phyloP scores from a whole-genome alignment of 92 coral and sea anemone species.

The Zoanthus solanderi region DNA sequence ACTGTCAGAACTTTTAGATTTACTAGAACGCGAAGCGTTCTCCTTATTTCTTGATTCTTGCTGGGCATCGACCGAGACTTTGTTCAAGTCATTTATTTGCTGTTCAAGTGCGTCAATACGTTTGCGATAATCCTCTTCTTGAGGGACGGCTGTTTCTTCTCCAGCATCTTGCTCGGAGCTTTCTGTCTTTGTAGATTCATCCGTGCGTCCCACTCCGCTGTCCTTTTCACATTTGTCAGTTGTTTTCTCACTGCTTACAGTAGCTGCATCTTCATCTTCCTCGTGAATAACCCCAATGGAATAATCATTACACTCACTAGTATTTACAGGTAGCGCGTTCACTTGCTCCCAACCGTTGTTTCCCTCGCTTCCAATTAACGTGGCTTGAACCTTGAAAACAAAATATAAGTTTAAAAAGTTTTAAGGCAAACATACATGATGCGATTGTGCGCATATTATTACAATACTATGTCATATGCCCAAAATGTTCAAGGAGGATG shows the following conservation, averaged over 20 bases:
- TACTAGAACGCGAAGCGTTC: slow-evolving; percentile 52
- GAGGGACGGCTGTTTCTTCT: slow-evolving; percentile 71
- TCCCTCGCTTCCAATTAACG: slow-evolving; percentile 92
- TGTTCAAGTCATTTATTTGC: slow-evolving; percentile 57
- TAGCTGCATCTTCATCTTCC: slow-evolving; percentile 91
- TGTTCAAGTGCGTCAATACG: slow-evolving; percentile 59
- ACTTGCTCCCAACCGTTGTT: slow-evolving; percentile 79
- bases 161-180: slow-evolving; percentile 92
- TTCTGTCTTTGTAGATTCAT: slow-evolving; percentile 92
- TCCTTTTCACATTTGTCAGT: slow-evolving; percentile 97
- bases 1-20: slow-evolving; percentile 61
- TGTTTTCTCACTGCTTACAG: slow-evolving; percentile 76
- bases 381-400: slow-evolving; percentile 84
- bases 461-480: too few relatives aligned
- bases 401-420: not conserved
- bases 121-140: slow-evolving; percentile 60
- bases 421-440: not conserved
- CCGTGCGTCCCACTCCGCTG: slow-evolving; percentile 95
- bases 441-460: not conserved
- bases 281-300: slow-evolving; percentile 93
- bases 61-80: slow-evolving; percentile 38
- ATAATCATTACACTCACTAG: slow-evolving; percentile 61
- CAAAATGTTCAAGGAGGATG: too few relatives aligned
- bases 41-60: slow-evolving; percentile 68
- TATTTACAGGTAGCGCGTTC: slow-evolving; percentile 55